Evolutionary conservation across 2,888 invertebrate genomes (phyloP), one percentile per base, ranked within the genome.

Genomic region (Cordilura impudica): DNA sequence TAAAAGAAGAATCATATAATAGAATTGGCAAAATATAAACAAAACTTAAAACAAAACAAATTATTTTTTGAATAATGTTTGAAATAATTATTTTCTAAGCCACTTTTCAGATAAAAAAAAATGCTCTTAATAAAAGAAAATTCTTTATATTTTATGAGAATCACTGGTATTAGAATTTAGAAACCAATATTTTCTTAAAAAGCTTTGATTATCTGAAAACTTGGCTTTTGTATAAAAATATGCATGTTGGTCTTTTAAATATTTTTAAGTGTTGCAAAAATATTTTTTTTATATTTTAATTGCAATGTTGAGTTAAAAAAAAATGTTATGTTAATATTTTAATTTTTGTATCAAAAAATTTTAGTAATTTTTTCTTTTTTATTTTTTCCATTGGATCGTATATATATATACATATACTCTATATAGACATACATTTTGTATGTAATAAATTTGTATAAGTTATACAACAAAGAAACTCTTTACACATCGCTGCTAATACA

Each of bases 21-120:
- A 53, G n/a, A 53, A 71, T 77, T 66, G 60, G 51, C 66, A 49
- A 58, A 58, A 26, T 63, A 63, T 75, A 23, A 56, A 16, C 19
- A 54, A 51, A 77, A 29, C 47, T 7, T 31, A 56, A 29, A 73
- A 5, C 16, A 78, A 78, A n/a, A 61, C 8, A 73, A 29, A 31
- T 3, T 18, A 54, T 23, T 29, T n/a, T 4, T 12, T 7, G 14
- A 14, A 35, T n/a, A n/a, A n/a, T n/a, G n/a, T n/a, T n/a, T n/a
- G n/a, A n/a, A n/a, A n/a, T n/a, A n/a, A n/a, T n/a, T n/a, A n/a
- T n/a, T n/a, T n/a, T n/a, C n/a, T n/a, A n/a, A n/a, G n/a, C n/a
- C n/a, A n/a, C n/a, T n/a, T n/a, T n/a, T 29, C 29, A 29, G 5
- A 2, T 8, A 29, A 31, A n/a, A n/a, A n/a, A n/a, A n/a, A n/a